These are phyloP conservation scores for Mimas tiliae DNA, from an alignment of 2,888 invertebrate species.

Conservation along the genomic window DNA sequence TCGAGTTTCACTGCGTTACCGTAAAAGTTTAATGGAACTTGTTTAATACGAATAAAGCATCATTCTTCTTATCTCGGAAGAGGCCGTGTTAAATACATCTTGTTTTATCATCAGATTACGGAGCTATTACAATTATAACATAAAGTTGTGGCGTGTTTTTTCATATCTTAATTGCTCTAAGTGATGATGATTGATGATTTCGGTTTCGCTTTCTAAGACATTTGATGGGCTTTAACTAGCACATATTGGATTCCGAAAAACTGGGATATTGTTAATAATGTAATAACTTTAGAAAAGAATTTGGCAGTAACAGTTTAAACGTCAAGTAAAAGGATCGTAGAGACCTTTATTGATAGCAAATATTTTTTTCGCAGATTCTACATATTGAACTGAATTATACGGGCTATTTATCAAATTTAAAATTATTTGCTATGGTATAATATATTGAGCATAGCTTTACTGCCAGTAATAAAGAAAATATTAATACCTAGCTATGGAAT, in stretches of 20 bases:
- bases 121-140: conserved; percentile 16
- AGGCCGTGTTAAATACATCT: conserved; percentile 8
- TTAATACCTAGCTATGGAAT: too few relatives aligned
- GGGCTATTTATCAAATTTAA: too few relatives aligned
- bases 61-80: conserved; percentile 10
- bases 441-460: too few relatives aligned
- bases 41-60: conserved; percentile 22
- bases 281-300: not conserved
- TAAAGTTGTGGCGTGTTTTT: conserved; percentile 4
- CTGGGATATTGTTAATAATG: not conserved
- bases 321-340: too few relatives aligned
- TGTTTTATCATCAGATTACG: conserved; percentile 13
- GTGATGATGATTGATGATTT: conserved; percentile 16
- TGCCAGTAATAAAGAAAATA: too few relatives aligned
- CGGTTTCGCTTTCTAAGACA: not conserved
- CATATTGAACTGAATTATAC: too few relatives aligned
- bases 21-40: conserved; percentile 21
- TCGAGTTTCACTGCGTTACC: conserved; percentile 12
- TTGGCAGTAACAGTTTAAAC: too few relatives aligned
- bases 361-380: too few relatives aligned
- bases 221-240: not conserved
- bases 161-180: conserved; percentile 12
- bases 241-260: not conserved
- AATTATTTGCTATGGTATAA: too few relatives aligned
- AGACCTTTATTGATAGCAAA: too few relatives aligned